Evolutionary conservation across 2,888 invertebrate species (phyloP).

Genomic region (Agrotis clavis): DNA sequence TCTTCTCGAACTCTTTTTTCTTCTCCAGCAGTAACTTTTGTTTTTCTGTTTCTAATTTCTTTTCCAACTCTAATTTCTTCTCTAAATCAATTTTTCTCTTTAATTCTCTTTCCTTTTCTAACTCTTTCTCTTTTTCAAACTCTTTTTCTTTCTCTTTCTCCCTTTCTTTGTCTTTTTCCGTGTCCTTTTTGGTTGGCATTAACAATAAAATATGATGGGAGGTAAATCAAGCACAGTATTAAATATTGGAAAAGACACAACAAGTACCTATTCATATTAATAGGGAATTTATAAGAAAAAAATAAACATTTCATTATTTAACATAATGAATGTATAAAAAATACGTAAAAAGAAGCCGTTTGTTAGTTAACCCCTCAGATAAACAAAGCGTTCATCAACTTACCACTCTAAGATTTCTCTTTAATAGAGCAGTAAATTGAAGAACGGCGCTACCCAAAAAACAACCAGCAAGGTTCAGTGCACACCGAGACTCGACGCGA

Average conservation of each 20-base stretch:
- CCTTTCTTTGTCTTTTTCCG: conserved; percentile 40
- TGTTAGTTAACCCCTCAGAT: background rate
- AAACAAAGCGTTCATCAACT: background rate
- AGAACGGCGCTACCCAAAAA: too few species aligned
- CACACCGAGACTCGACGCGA: too few species aligned
- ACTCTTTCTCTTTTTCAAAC: conserved; percentile 34
- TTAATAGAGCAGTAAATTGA: too few species aligned
- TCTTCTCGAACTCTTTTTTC: conserved; percentile 32
- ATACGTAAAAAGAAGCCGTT: background rate
- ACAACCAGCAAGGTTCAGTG: too few species aligned
- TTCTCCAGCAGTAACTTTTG: conserved; percentile 36
- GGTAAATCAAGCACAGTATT: conserved; percentile 19
- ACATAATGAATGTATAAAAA: too few species aligned
- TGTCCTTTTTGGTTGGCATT: conserved; percentile 56
- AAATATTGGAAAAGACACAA: background rate
- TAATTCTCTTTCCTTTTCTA: conserved; percentile 33
- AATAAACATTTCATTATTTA: too few species aligned
- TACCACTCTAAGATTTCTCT: background rate
- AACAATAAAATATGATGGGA: conserved; percentile 38
- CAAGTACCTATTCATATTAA: background rate
- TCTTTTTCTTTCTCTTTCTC: conserved; percentile 33
- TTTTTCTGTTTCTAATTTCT: conserved; percentile 19
- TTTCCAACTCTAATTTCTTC: conserved; percentile 18
- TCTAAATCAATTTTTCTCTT: conserved; percentile 23
- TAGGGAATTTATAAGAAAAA: background rate